Evolutionary conservation across 2,113 vertebrate species (phyloP).

Genomic region (Apaloderma vittatum): DNA sequence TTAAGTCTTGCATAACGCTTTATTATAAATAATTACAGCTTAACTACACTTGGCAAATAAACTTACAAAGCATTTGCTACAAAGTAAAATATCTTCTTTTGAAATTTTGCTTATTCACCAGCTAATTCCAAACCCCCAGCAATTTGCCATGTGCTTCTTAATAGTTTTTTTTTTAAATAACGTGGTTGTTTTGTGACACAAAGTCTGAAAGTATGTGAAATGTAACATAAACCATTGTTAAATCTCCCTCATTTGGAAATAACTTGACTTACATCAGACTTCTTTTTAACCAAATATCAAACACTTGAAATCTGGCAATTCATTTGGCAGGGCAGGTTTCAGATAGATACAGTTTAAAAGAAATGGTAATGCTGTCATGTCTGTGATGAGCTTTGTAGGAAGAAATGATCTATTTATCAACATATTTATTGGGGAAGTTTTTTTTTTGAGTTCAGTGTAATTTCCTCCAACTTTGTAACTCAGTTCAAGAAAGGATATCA

Average conservation of each 20-base stretch:
- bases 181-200: accelerated
- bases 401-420: neutral
- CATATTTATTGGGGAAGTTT: neutral
- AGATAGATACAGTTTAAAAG: neutral
- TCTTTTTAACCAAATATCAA: neutral
- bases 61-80: neutral
- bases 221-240: neutral
- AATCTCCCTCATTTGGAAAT: neutral
- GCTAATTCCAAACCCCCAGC: neutral
- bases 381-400: neutral
- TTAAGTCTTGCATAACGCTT: neutral
- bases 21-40: slow-evolving; percentile 29
- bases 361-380: neutral
- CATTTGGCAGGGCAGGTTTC: neutral
- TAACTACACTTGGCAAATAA: slow-evolving; percentile 15
- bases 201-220: neutral
- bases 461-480: neutral
- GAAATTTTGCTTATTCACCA: neutral
- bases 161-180: neutral
- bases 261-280: neutral
- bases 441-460: neutral
- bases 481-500: neutral
- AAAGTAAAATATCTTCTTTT: neutral
- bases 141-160: neutral
- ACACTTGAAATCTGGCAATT: neutral